Evolutionary conservation across 2,113 vertebrate genomes (phyloP).

Genomic region (Myanophis thanlyinensis): DNA sequence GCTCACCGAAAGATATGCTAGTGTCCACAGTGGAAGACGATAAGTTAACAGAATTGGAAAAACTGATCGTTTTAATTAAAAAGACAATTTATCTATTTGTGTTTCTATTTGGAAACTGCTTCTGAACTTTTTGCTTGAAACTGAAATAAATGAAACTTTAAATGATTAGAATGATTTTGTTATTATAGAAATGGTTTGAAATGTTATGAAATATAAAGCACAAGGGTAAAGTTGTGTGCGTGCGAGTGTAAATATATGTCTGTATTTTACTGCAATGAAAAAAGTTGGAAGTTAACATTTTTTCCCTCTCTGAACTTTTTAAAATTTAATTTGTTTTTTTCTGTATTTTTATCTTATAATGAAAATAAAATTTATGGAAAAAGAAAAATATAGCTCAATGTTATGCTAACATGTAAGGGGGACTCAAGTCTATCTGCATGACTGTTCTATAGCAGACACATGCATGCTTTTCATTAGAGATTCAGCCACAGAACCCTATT

Average conservation of each 20-base stretch:
- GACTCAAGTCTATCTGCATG: background rate
- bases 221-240: background rate
- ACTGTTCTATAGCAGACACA: background rate
- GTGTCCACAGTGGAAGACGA: background rate
- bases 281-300: background rate
- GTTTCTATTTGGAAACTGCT: background rate
- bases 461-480: background rate
- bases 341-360: background rate
- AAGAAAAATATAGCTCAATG: background rate
- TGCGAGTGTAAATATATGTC: rapidly evolving
- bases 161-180: background rate
- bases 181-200: background rate
- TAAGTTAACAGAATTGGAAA: background rate
- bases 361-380: background rate
- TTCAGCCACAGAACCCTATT: background rate
- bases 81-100: background rate
- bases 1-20: background rate
- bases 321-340: background rate
- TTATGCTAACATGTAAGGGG: background rate
- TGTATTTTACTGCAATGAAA: background rate
- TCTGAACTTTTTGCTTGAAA: background rate
- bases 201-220: background rate
- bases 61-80: background rate
- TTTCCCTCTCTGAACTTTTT: background rate
- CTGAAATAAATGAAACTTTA: background rate